Evolutionary conservation across 2,888 invertebrate species (phyloP), one percentile per base, ranked within the genome.

Genomic region (Frankliniella intonsa): DNA sequence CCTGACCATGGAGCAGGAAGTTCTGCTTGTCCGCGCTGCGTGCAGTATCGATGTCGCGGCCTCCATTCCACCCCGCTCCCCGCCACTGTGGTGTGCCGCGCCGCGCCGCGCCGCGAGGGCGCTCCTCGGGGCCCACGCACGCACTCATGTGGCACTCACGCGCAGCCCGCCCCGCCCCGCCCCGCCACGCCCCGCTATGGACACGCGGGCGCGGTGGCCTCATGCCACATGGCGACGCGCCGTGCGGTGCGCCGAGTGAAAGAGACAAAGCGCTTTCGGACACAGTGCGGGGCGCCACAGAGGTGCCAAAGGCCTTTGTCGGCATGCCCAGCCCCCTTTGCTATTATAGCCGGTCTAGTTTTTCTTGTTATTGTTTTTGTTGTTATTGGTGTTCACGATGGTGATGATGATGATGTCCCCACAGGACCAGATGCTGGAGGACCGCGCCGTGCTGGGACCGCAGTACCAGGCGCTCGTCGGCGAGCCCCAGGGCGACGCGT

Each of bases 371-470:
- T 38, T 38, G 2, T 3, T 38, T 2, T 38, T 38, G 38, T 2
- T 38, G 38, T 38, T 5, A 38, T 38, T 38, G 38, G 3, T 38
- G 38, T 38, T 38, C 38, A 5, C 5, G 38, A 38, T 38, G 38
- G 38, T 38, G 38, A 38, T 5, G 38, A 5, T 38, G 38, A 38
- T 5, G 38, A 2, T 38, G 3, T 38, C 38, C 38, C 83, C 87
- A 50, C 86, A 89, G 90, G 89, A 89, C 81, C 89, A 89, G 85
- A 89, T 89, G 0, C 85, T 89, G 84, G 89, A 90, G 62, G 87
- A 90, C 25, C 88, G 87, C 82, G 88, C 88, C 83, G 90, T 90
- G 81, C 86, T 86, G 82, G 85, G 84, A 83, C 85, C 86, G 11
- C 84, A 84, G 27, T 86, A 85, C 84, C 86, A 86, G 81, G 85